Percentiles rank a stretch among this genome's conserved stretches.
These are phyloP conservation scores for Aspidapion aeneum DNA, from an alignment of 2,888 invertebrate species.

Conservation along the genomic window DNA sequence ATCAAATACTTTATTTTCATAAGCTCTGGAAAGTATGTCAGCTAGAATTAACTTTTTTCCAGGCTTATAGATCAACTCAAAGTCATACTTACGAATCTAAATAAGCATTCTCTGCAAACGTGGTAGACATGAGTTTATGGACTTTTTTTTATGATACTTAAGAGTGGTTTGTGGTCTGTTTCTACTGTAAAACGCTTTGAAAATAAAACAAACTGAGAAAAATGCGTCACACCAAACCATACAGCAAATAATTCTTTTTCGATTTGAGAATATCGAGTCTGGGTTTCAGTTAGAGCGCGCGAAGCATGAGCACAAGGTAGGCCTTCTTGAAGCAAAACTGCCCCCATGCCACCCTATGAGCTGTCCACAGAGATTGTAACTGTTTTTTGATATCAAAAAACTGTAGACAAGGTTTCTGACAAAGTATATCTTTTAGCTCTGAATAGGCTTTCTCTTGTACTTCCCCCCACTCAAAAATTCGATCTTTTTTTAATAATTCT, in stretches of 20 bases:
- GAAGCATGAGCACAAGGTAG: slow-evolving; percentile 32
- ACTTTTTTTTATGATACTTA: slow-evolving; percentile 27
- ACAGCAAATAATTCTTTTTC: too few species aligned
- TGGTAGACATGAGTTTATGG: slow-evolving; percentile 27
- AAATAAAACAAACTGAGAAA: too few species aligned
- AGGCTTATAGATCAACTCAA: slow-evolving; percentile 21
- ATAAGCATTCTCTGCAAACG: slow-evolving; percentile 22
- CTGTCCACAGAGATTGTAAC: slow-evolving; percentile 29
- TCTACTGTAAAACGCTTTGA: too few species aligned
- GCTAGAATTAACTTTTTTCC: slow-evolving; percentile 21
- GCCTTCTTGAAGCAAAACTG: slow-evolving; percentile 29
- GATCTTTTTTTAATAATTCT: slow-evolving; percentile 21
- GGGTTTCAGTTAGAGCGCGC: slow-evolving; percentile 28
- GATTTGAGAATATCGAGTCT: too few species aligned
- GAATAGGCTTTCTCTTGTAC: slow-evolving; percentile 14
- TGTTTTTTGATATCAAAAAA: slow-evolving; percentile 24
- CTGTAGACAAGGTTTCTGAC: slow-evolving; percentile 16
- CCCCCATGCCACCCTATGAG: slow-evolving; percentile 30
- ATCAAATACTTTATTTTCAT: too few species aligned
- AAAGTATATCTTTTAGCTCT: slow-evolving; percentile 15
- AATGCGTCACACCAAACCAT: too few species aligned
- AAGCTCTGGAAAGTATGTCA: slow-evolving; percentile 11
- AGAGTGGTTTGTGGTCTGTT: slow-evolving; percentile 35
- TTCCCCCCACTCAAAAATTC: slow-evolving; percentile 10
- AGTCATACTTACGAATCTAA: slow-evolving; percentile 19